A percentile compares a stretch with the other conserved stretches of the same genome.
Evolutionary conservation across 2,113 vertebrate species (phyloP).

Genomic region (Eulemur rufifrons): DNA sequence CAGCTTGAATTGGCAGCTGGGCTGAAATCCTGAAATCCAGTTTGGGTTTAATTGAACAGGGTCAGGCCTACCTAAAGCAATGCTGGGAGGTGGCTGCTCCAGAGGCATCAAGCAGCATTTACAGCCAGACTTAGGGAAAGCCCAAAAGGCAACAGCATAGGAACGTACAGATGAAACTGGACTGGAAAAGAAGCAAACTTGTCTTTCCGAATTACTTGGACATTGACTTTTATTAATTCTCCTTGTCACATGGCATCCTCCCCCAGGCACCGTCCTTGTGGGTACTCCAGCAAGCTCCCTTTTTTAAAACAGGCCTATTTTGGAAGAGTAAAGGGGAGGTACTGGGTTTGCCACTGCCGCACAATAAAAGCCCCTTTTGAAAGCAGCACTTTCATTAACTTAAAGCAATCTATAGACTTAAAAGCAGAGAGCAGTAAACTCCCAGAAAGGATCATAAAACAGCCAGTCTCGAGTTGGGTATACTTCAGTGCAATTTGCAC

Average conservation of each 20-base stretch:
- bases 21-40: conserved; percentile 64
- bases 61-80: conserved; percentile 35
- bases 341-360: conserved; percentile 44
- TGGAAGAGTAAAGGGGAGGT: conserved; percentile 72
- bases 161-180: not conserved
- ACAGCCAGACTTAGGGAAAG: not conserved
- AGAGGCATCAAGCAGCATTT: not conserved
- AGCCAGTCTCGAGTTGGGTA: conserved; percentile 74
- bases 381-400: conserved; percentile 82
- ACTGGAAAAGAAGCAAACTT: conserved; percentile 10
- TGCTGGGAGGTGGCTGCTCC: not conserved
- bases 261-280: not conserved
- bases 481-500: conserved; percentile 74
- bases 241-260: not conserved
- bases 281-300: conserved; percentile 44
- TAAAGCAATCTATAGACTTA: conserved; percentile 80
- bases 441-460: conserved; percentile 79
- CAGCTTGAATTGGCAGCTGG: conserved; percentile 43
- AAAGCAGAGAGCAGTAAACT: conserved; percentile 80
- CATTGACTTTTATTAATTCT: conserved; percentile 61
- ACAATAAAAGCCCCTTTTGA: conserved; percentile 76
- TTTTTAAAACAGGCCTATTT: conserved; percentile 62
- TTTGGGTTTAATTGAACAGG: conserved; percentile 38
- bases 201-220: conserved; percentile 30
- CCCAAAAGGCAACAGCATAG: not conserved